Evolutionary conservation across 92 coral and sea anemone species (phyloP).

Genomic region (Micromussa lordhowensis): DNA sequence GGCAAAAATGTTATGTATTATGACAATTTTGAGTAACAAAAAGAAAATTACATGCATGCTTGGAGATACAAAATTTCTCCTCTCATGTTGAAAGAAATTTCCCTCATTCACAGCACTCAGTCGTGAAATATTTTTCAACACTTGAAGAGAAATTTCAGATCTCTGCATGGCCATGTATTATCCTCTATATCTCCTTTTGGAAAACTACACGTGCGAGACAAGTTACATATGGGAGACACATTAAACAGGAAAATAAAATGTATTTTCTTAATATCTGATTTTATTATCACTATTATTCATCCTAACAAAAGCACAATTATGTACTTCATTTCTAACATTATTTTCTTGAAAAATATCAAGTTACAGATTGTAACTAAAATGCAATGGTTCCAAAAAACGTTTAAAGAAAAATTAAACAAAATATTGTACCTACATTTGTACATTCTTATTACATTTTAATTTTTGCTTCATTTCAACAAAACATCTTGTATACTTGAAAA

Average conservation of each 20-base stretch:
- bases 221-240: no score
- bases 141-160: no score
- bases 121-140: no score
- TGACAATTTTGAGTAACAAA: no score
- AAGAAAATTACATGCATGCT: no score
- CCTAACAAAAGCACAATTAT: neutral
- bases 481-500: neutral
- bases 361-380: neutral
- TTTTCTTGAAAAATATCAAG: conserved; percentile 28
- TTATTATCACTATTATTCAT: neutral
- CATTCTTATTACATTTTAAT: neutral
- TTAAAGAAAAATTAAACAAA: neutral
- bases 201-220: no score
- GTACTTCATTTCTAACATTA: conserved; percentile 22
- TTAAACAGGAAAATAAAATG: neutral
- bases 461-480: neutral
- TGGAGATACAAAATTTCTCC: no score
- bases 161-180: no score
- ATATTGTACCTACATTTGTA: neutral
- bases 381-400: neutral
- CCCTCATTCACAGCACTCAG: no score
- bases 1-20: no score
- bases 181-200: no score
- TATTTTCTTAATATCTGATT: neutral
- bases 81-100: no score